Conservation (phyloP, 2,113 vertebrate genomes). For the Ictalurus punctatus region DNA sequence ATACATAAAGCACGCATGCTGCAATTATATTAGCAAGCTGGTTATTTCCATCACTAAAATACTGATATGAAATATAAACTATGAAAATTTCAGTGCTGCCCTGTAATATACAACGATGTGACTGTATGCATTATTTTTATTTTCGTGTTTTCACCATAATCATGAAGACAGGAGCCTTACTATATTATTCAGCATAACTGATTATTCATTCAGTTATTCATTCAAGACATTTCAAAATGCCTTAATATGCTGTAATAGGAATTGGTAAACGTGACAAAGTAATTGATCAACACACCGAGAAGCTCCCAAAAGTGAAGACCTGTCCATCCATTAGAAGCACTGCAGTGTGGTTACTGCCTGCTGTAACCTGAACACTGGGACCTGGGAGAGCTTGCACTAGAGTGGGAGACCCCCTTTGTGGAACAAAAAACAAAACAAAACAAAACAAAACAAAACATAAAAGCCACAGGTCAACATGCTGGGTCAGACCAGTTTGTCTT, state of each 20-base stretch:
- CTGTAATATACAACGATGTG: neutral
- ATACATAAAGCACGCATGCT: no score
- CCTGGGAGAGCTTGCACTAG: slow-evolving; percentile 91
- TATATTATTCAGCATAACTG: neutral
- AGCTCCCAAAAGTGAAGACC: slow-evolving; percentile 98
- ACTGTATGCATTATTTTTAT: neutral
- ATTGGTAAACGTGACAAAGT: neutral
- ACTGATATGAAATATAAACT: neutral
- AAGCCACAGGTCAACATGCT: neutral
- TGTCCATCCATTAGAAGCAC: slow-evolving; percentile 93
- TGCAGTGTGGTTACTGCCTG: slow-evolving; percentile 97
- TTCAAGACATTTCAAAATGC: neutral
- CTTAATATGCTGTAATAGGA: no score
- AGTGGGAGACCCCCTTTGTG: slow-evolving; percentile 88
- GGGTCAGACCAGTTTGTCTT: neutral
- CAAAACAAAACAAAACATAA: no score
- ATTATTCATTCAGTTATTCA: neutral
- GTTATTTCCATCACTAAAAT: no score
- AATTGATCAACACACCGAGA: slow-evolving; percentile 83
- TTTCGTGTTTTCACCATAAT: neutral
- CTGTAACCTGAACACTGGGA: slow-evolving; percentile 91
- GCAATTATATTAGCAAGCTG: no score
- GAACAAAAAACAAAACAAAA: neutral
- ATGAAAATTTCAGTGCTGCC: neutral
- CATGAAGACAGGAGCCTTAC: neutral